A percentile compares a stretch with the other conserved stretches of the same genome.
Evolutionary conservation across 2,888 invertebrate genomes (phyloP).

Genomic region (Ophraella communa): DNA sequence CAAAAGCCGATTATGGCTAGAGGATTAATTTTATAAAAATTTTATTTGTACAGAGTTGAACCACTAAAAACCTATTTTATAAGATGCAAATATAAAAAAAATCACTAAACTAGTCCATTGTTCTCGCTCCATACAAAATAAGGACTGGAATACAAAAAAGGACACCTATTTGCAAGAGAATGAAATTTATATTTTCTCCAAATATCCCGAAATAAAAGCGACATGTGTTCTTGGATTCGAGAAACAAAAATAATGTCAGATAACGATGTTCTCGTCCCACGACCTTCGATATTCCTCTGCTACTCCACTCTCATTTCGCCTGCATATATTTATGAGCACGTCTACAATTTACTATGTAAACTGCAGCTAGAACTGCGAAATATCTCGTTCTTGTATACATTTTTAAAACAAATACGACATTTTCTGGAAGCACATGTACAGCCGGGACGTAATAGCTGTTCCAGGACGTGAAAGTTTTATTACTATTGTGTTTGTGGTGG

Average conservation of each 20-base stretch:
- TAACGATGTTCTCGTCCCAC: constrained; percentile 20
- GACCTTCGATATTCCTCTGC: constrained; percentile 22
- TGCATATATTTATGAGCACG: constrained; percentile 29
- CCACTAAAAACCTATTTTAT: no score
- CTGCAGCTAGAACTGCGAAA: constrained; percentile 35
- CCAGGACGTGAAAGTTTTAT: constrained; percentile 53
- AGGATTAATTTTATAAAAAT: no score
- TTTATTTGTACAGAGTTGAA: no score
- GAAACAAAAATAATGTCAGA: constrained; percentile 21
- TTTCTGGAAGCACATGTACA: constrained; percentile 50
- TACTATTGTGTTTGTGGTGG: constrained; percentile 48
- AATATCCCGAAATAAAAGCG: constrained; percentile 15
- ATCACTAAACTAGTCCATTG: no score
- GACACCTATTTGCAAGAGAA: background rate
- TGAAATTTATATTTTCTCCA: constrained; percentile 1
- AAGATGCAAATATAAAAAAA: no score
- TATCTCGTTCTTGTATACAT: constrained; percentile 45
- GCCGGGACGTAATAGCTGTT: constrained; percentile 47
- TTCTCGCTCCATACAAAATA: background rate
- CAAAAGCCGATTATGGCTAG: no score
- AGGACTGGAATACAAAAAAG: background rate
- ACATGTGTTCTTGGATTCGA: constrained; percentile 18
- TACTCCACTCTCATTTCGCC: constrained; percentile 23
- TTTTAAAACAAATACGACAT: constrained; percentile 53
- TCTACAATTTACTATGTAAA: constrained; percentile 31